Evolutionary conservation across 2,888 invertebrate genomes (phyloP), one percentile per base, ranked within the genome.

Genomic region (Cephus runcator): DNA sequence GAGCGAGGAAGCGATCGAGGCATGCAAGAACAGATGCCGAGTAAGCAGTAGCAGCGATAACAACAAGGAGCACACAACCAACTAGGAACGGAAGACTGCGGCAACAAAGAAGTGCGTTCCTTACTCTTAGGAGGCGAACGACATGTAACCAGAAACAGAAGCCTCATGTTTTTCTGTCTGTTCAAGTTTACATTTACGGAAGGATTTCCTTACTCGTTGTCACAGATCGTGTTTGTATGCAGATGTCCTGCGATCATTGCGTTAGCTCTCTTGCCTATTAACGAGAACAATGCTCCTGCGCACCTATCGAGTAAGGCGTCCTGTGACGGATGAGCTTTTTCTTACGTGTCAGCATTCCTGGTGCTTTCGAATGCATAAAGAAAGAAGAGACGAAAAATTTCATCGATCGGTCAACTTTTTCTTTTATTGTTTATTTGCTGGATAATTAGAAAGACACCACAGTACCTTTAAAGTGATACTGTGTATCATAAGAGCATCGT

Each of bases 101-200:
- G 71, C 12, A 34, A 71, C 34, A 23, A 34, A 71, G 71, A 71
- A 34, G 31, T 34, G 11, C 83, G 83, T 84, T 83, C 84, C 82
- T 81, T 83, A 79, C 79, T 82, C 81, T 80, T 77, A 79, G 71
- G 31, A 83, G 84, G 86, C 86, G 85, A 85, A 85, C 85, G 83
- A 82, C 82, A 82, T 81, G 78, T 81, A 76, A 80, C 79, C 80
- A 82, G 84, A 81, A 80, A 81, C 81, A 80, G 77, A 74, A 82
- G 79, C 79, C 81, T 79, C 81, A 79, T 76, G 75, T 69, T 71
- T 71, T 71, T 71, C 74, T 75, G 81, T 80, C 80, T 82, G 80
- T 85, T 84, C 86, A 80, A 82, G 82, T 84, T 86, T 87, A 87
- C 87, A 86, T 87, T 88, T 87, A 87, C 88, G 88, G 86, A 87